Evolutionary conservation across 2,888 invertebrate species (phyloP).

Genomic region (Podotricha telesiphe): DNA sequence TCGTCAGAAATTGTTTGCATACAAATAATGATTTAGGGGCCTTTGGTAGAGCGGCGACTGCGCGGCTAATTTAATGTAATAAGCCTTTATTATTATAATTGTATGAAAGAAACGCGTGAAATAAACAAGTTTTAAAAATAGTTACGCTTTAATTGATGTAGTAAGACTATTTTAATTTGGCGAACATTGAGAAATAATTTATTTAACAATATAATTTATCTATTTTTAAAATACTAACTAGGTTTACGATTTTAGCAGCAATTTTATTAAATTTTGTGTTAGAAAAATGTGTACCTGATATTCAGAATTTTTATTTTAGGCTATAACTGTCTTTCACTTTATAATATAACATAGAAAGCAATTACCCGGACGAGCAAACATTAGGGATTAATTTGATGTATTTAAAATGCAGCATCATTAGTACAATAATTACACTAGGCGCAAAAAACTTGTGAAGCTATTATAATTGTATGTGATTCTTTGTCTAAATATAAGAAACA

Average conservation of each 20-base stretch:
- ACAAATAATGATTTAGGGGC: conserved; percentile 40
- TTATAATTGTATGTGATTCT: conserved; percentile 25
- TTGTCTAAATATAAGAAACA: conserved; percentile 24
- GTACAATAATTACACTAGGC: conserved; percentile 25
- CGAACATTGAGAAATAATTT: background rate
- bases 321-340: conserved; percentile 14
- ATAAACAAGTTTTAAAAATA: conserved; percentile 16
- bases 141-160: background rate
- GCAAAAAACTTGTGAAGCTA: conserved; percentile 28
- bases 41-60: conserved; percentile 25
- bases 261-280: too few relatives aligned
- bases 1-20: conserved; percentile 43
- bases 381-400: conserved; percentile 35
- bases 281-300: background rate
- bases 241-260: too few relatives aligned
- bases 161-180: background rate
- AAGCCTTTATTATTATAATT: conserved; percentile 26
- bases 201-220: background rate
- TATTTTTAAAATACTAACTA: too few relatives aligned
- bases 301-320: background rate
- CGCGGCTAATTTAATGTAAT: conserved; percentile 25
- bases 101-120: conserved; percentile 14
- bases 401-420: conserved; percentile 35
- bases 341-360: conserved; percentile 21
- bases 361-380: conserved; percentile 33